These are phyloP conservation scores for Shargacucullia verbasci DNA, from an alignment of 2,888 invertebrate genomes.

Conservation along the genomic window DNA sequence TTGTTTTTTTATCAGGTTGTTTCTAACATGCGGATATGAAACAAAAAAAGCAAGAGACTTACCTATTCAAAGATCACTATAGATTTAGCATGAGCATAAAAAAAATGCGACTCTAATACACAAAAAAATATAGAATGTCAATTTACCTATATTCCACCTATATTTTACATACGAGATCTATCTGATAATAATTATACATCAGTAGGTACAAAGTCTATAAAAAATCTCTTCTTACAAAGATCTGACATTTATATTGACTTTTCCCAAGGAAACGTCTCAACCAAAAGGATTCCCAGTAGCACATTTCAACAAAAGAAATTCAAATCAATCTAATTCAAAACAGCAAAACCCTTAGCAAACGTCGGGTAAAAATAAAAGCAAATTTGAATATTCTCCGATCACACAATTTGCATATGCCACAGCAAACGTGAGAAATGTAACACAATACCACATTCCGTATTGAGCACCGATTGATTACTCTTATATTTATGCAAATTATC, in stretches of 20 bases:
- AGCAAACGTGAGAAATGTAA: conserved; percentile 73
- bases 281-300: conserved; percentile 29
- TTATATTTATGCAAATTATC: conserved; percentile 70
- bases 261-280: background rate
- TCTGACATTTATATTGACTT: conserved; percentile 3
- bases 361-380: conserved; percentile 13
- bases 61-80: too few relatives aligned
- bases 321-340: conserved; percentile 24
- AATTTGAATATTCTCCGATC: conserved; percentile 45
- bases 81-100: too few relatives aligned
- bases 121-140: too few relatives aligned
- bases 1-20: too few relatives aligned
- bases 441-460: conserved; percentile 43
- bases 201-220: too few relatives aligned
- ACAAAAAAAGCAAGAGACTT: too few relatives aligned
- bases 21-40: too few relatives aligned
- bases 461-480: conserved; percentile 71
- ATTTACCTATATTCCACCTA: too few relatives aligned
- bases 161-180: too few relatives aligned
- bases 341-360: conserved; percentile 9
- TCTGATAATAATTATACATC: too few relatives aligned
- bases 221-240: background rate
- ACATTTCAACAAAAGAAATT: conserved; percentile 31
- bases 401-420: conserved; percentile 73
- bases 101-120: too few relatives aligned